These are phyloP conservation scores for Gastrophryne carolinensis DNA, from an alignment of 2,797 vertebrate genomes.

Conservation along the genomic window DNA sequence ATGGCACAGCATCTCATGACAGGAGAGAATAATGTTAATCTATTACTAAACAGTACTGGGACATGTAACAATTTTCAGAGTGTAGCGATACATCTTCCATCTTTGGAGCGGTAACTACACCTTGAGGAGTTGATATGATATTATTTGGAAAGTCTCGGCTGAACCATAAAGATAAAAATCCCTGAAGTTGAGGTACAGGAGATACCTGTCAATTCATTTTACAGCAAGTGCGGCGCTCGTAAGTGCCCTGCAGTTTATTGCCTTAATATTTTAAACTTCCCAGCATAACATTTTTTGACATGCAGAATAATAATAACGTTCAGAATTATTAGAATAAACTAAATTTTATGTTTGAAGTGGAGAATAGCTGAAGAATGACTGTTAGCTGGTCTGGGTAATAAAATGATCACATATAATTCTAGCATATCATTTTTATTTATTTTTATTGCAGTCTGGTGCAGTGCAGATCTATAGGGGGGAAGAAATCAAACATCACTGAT, in stretches of 20 bases:
- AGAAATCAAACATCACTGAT: constrained; percentile 41
- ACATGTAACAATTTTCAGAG: constrained; percentile 39
- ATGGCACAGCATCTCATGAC: constrained; percentile 22
- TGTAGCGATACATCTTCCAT: constrained; percentile 29
- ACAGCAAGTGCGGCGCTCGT: constrained; percentile 2
- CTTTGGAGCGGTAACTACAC: constrained; percentile 32
- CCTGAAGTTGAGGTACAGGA: background rate
- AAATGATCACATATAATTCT: constrained; percentile 30
- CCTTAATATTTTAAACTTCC: constrained; percentile 18
- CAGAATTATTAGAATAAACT: constrained; percentile 30
- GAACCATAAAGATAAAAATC: constrained; percentile 39
- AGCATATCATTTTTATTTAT: constrained; percentile 42
- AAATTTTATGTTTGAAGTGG: constrained; percentile 35
- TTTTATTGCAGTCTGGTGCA: constrained; percentile 36
- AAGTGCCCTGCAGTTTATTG: constrained; percentile 5
- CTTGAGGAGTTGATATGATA: constrained; percentile 37
- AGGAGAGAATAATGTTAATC: constrained; percentile 39
- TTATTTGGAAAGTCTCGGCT: constrained; percentile 29
- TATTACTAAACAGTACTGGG: constrained; percentile 46
- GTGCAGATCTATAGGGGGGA: constrained; percentile 25
- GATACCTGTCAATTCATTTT: constrained; percentile 16
- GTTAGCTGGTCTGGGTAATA: constrained; percentile 12
- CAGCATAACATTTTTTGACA: constrained; percentile 20
- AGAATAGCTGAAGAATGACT: constrained; percentile 17
- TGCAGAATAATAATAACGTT: constrained; percentile 26